These are phyloP conservation scores for Mesembrinibis cayennensis DNA, from an alignment of 2,113 vertebrate genomes.

Conservation along the genomic window DNA sequence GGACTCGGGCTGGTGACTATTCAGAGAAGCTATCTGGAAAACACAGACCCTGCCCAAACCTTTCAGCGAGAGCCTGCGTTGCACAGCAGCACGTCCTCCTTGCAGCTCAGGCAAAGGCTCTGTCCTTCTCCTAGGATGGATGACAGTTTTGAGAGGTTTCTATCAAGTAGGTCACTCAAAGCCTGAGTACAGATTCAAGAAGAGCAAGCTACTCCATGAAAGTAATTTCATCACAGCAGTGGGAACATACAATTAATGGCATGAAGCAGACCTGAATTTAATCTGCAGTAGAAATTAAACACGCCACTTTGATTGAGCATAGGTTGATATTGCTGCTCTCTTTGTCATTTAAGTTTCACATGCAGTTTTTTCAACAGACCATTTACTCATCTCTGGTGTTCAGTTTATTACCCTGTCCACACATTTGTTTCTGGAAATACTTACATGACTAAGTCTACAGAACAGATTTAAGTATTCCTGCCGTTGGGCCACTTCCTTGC, in stretches of 20 bases:
- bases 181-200: background rate
- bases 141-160: background rate
- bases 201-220: background rate
- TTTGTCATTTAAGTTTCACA: background rate
- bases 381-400: background rate
- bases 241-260: background rate
- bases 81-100: background rate
- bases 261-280: background rate
- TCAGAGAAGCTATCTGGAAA: background rate
- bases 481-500: background rate
- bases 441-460: no score
- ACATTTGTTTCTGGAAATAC: background rate
- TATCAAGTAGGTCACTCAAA: background rate
- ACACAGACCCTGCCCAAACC: background rate
- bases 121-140: background rate
- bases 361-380: background rate
- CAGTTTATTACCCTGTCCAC: background rate
- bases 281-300: background rate
- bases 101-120: background rate
- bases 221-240: background rate
- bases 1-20: background rate
- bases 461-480: background rate
- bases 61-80: background rate
- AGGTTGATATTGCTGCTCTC: background rate
- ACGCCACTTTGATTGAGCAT: rapidly evolving